Evolutionary conservation across 2,797 vertebrate species (phyloP).

Genomic region (Alosa sapidissima): DNA sequence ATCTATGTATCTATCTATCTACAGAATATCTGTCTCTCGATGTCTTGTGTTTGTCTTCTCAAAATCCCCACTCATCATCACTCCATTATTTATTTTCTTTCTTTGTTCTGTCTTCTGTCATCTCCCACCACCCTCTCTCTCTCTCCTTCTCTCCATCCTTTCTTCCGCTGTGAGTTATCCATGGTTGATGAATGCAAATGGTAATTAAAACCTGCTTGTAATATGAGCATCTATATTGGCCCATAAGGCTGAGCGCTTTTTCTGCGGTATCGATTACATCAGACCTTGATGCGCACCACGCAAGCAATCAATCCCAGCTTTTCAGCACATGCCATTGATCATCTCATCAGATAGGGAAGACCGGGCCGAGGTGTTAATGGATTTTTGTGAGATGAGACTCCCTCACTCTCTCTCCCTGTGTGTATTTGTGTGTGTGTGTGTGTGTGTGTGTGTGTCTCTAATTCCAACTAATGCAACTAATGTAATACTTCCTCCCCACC

Average conservation of each 20-base stretch:
- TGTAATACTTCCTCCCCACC: not conserved
- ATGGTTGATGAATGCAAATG: not conserved
- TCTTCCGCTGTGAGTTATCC: not conserved
- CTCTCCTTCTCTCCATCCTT: not conserved
- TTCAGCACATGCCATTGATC: constrained; percentile 17
- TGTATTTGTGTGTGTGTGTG: not conserved
- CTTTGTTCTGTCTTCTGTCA: not conserved
- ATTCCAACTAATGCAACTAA: not conserved
- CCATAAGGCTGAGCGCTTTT: not conserved
- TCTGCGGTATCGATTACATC: not conserved
- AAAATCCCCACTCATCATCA: constrained; percentile 3
- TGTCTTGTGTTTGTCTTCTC: not conserved
- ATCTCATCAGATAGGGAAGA: constrained; percentile 18
- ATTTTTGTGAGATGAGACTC: not conserved
- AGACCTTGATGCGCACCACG: not conserved
- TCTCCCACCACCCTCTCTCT: constrained; percentile 23
- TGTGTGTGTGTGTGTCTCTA: not conserved
- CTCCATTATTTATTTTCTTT: not conserved
- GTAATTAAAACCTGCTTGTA: constrained; percentile 15
- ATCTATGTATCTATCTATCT: not conserved
- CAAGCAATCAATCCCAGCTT: constrained; percentile 5
- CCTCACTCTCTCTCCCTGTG: not conserved
- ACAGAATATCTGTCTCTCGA: not conserved
- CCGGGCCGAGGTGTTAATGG: not conserved
- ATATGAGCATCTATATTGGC: not conserved